Evolutionary conservation across 2,888 invertebrate genomes (phyloP), one percentile per base, ranked within the genome.

Genomic region (Chloromyia formosa): DNA sequence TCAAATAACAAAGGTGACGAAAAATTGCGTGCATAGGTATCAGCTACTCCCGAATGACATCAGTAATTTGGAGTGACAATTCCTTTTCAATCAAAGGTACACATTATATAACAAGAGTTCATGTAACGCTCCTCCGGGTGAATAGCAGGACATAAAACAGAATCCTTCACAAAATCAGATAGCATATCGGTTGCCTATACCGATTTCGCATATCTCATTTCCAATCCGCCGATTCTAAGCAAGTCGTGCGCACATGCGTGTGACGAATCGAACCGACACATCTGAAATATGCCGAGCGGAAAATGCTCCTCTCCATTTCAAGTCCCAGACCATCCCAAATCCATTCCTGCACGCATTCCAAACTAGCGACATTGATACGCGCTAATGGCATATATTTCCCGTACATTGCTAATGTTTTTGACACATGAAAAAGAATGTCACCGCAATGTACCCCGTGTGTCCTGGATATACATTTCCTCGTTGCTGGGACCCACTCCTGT

Each of bases 211-310:
- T 58, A 54, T 23, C 27, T 7, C 54, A 10, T 16, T 62, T 22
- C 22, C 27, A 22, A 53, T n/a, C 42, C 54, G 27, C 68, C 23
- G 4, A 40, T 45, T 56, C 71, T 40, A 58, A 71, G 56, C 56
- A 66, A 71, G 58, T 58, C 56, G 56, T 45, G 66, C 56, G 64
- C 76, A 74, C 74, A 72, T 76, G 76, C 74, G 76, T 76, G 66
- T 76, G 74, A 74, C 76, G 76, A 76, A 76, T 76, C 72, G 53
- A 23, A 2, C 27, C 35, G 4, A 42, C 71, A 71, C 74, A 76
- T 56, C 35, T 69, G 69, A 72, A 66, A 71, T 64, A 40, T 64
- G 35, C 71, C 56, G 42, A 71, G 71, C 71, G 42, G 58, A 56
- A 58, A 58, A 71, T 71, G 58, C 58, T 56, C 40, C 40, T 71